phyloP scores from a whole-genome alignment of 2,797 vertebrate species.

The Zalophus californianus region DNA sequence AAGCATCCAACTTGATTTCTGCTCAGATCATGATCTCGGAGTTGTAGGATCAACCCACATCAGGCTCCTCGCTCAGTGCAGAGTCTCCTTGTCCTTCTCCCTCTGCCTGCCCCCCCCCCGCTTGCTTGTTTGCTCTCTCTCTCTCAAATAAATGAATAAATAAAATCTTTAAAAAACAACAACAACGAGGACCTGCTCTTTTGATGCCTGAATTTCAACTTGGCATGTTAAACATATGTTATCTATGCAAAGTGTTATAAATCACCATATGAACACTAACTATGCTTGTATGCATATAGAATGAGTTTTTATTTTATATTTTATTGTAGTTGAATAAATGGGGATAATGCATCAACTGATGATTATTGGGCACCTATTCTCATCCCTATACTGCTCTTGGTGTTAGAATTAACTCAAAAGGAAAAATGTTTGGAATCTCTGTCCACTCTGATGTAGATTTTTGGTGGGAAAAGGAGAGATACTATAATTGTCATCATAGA shows the following conservation, averaged over 20 bases:
- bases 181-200: background rate
- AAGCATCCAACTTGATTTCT: background rate
- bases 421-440: background rate
- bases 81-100: background rate
- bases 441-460: background rate
- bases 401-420: constrained; percentile 41
- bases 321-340: constrained; percentile 25
- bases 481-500: background rate
- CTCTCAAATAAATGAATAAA: background rate
- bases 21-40: background rate
- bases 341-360: background rate
- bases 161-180: background rate
- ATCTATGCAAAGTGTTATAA: background rate
- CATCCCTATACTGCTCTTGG: background rate
- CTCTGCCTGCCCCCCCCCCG: background rate
- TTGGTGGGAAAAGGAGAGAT: background rate
- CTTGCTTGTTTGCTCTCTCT: background rate
- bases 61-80: background rate
- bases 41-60: background rate
- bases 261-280: background rate
- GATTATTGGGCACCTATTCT: background rate
- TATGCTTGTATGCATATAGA: background rate
- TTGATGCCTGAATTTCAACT: background rate
- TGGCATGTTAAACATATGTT: background rate
- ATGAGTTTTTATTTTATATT: constrained; percentile 8